A percentile compares a stretch with the other conserved stretches of the same genome.
phyloP scores from a whole-genome alignment of 2,113 vertebrate genomes.

The Orycteropus afer region DNA sequence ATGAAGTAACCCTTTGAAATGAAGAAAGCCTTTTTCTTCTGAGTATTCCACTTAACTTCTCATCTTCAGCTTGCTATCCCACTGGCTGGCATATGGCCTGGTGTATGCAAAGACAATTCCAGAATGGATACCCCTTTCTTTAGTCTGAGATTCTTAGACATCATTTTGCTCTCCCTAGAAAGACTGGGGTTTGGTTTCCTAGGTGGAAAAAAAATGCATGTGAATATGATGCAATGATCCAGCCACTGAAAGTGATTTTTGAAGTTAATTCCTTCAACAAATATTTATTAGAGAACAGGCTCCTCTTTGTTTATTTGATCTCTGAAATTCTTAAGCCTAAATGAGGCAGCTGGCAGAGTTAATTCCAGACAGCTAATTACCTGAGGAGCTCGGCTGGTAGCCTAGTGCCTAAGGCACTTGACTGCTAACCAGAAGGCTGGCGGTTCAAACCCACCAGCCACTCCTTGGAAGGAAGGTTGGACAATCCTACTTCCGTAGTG shows the following conservation, averaged over 20 bases:
- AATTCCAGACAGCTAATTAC: not conserved
- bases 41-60: not conserved
- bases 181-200: not conserved
- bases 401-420: no score
- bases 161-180: not conserved
- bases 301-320: conserved; percentile 31
- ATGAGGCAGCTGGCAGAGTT: conserved; percentile 25
- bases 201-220: not conserved
- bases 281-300: conserved; percentile 14
- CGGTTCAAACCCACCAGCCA: no score
- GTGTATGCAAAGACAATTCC: not conserved
- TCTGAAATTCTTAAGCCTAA: not conserved
- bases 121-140: not conserved
- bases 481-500: no score
- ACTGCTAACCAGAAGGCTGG: no score
- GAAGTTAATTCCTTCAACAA: conserved; percentile 38
- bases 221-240: not conserved
- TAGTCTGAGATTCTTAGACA: not conserved
- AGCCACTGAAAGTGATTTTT: conserved; percentile 27
- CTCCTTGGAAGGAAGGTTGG: no score
- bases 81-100: not conserved
- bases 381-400: no score
- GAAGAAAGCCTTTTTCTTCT: not conserved
- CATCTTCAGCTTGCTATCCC: not conserved
- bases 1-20: conserved; percentile 19